phyloP scores from a whole-genome alignment of 2,888 invertebrate species.

The Dynastes tityus region DNA sequence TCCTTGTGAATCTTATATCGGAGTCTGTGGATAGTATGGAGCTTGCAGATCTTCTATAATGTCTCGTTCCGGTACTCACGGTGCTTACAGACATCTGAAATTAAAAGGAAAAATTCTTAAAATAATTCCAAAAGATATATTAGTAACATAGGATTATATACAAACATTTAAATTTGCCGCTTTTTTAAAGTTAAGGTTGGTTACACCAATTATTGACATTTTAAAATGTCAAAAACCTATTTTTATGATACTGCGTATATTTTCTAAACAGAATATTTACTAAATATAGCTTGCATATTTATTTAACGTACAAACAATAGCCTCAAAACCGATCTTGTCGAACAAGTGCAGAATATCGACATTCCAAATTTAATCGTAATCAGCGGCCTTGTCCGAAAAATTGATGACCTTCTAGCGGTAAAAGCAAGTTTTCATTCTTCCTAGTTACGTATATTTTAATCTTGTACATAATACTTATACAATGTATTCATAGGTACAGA shows the following conservation, averaged over 20 bases:
- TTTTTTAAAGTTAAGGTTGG: background rate
- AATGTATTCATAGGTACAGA: too few relatives aligned
- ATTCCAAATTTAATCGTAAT: background rate
- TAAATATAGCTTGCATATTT: too few relatives aligned
- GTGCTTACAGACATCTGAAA: slow-evolving; percentile 73
- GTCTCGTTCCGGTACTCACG: slow-evolving; percentile 69
- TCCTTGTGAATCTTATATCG: slow-evolving; percentile 90
- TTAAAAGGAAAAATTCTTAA: slow-evolving; percentile 45
- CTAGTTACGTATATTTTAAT: too few relatives aligned
- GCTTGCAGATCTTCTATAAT: slow-evolving; percentile 78
- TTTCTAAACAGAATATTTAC: too few relatives aligned
- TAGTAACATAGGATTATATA: too few relatives aligned
- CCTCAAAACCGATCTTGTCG: too few relatives aligned
- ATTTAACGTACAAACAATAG: too few relatives aligned
- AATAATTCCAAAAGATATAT: background rate
- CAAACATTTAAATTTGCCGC: slow-evolving; percentile 14
- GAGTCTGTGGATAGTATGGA: slow-evolving; percentile 90
- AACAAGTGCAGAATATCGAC: too few relatives aligned
- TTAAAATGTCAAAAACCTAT: background rate
- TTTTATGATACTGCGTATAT: too few relatives aligned
- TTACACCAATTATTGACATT: background rate
- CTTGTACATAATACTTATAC: too few relatives aligned
- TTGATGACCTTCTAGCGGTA: too few relatives aligned
- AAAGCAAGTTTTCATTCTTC: too few relatives aligned
- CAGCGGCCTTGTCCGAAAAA: slow-evolving; percentile 8